Evolutionary conservation across 2,888 invertebrate species (phyloP).

Genomic region (Drosophila mimica): DNA sequence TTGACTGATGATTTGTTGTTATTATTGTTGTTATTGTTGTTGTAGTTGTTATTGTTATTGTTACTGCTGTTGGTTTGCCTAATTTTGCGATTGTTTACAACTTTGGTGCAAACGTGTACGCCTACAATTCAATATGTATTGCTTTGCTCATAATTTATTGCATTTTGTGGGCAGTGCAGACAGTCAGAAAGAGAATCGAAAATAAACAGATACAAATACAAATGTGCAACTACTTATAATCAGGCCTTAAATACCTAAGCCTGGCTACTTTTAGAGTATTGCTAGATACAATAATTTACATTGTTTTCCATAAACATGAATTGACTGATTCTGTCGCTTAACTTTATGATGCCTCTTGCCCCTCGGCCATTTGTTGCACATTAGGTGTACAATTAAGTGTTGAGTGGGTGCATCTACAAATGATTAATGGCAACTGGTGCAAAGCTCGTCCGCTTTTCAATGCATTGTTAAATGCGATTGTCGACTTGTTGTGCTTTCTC

Average conservation of each 20-base stretch:
- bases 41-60: conserved; percentile 33
- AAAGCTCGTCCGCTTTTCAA: conserved; percentile 29
- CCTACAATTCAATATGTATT: conserved; percentile 67
- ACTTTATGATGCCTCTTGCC: neutral
- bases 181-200: conserved; percentile 43
- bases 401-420: conserved; percentile 60
- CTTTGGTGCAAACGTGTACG: conserved; percentile 71
- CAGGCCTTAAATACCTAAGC: conserved; percentile 51
- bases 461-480: conserved; percentile 45
- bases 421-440: conserved; percentile 62
- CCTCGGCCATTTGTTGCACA: neutral
- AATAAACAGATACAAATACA: conserved; percentile 2
- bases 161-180: conserved; percentile 78
- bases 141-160: conserved; percentile 71
- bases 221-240: conserved; percentile 37
- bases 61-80: conserved; percentile 64
- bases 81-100: conserved; percentile 73
- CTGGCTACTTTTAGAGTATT: conserved; percentile 29
- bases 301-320: neutral
- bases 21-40: conserved; percentile 29
- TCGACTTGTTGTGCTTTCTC: conserved; percentile 38
- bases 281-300: neutral
- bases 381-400: conserved; percentile 15
- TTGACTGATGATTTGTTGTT: conserved; percentile 31
- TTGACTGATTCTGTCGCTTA: conserved; percentile 1